Evolutionary conservation across 2,797 vertebrate species (phyloP), one percentile per base, ranked within the genome.

Genomic region (Eulemur rubriventer): DNA sequence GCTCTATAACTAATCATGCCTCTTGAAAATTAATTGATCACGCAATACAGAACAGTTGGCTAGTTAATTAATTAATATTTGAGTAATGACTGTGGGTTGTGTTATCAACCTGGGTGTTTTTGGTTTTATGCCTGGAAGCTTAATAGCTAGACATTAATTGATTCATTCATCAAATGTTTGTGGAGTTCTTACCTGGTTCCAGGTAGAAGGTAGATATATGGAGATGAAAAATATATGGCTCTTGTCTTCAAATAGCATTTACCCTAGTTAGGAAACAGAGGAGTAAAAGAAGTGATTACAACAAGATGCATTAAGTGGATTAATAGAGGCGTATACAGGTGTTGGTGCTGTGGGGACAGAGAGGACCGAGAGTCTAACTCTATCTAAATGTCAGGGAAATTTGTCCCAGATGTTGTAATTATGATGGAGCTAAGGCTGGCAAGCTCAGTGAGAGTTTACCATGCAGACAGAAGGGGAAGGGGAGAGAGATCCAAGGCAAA

Each of bases 1-100:
- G n/a, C 33, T 93, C 28, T 50, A 6, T 75, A 79, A 50, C 30
- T 43, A 41, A 52, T 85, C 55, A 79, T 61, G 5, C 10, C 41
- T 95, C 94, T 73, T 93, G 24, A 91, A 95, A 90, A 55, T 75
- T 78, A 79, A 10, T 69, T 70, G 26, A 70, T 70, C 38, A 41
- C 28, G 30, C 80, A 75, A 69, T 50, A 73, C 18, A 13, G 9
- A 84, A 67, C 24, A 75, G 22, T 73, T 84, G 59, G 24, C 65
- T 61, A 63, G 48, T 79, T 35, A 50, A 76, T 65, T 79, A 67
- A 72, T 85, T 59, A 41, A 76, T 67, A 73, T 46, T 91, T 85
- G 85, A 86, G 17, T 85, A 86, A 89, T 83, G 67, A 67, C 12
- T 73, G n/a, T 18, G 12, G 12, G 4, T 85, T 88, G 7, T 83